Percentiles rank a stretch among this genome's conserved stretches.
phyloP scores from a whole-genome alignment of 2,888 invertebrate species.

The Apotomis betuletana region DNA sequence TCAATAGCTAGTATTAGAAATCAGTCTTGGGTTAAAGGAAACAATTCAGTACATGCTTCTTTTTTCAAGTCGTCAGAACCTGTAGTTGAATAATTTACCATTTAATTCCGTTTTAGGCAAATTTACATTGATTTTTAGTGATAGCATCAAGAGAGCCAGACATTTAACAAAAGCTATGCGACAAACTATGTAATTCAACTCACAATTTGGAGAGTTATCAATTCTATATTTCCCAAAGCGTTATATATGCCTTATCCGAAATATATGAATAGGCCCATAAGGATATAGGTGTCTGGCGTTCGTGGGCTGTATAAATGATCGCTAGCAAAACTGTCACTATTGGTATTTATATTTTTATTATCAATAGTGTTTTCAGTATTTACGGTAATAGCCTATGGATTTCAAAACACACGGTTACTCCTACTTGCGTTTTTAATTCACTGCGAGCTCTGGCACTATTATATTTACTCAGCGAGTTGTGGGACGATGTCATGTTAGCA shows the following conservation, averaged over 20 bases:
- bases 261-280: background rate
- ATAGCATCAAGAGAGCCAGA: background rate
- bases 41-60: conserved; percentile 58
- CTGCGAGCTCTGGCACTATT: conserved; percentile 25
- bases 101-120: conserved; percentile 13
- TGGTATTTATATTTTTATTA: background rate
- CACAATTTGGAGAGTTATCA: too few species aligned
- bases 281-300: background rate
- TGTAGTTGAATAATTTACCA: conserved; percentile 48
- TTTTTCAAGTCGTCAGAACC: conserved; percentile 57
- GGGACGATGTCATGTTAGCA: background rate
- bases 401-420: conserved; percentile 51
- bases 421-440: conserved; percentile 24
- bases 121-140: background rate
- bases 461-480: conserved; percentile 4
- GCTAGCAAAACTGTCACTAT: conserved; percentile 15
- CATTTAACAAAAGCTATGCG: background rate
- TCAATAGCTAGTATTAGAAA: conserved; percentile 66
- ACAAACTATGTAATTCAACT: background rate
- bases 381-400: conserved; percentile 57
- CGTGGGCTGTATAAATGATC: conserved; percentile 1
- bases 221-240: too few species aligned
- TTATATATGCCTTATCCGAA: background rate
- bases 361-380: background rate
- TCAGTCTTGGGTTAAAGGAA: conserved; percentile 79